Evolutionary conservation across 64 coral and sea anemone species (phyloP).

Genomic region (Dendrophyllia cribrosa): DNA sequence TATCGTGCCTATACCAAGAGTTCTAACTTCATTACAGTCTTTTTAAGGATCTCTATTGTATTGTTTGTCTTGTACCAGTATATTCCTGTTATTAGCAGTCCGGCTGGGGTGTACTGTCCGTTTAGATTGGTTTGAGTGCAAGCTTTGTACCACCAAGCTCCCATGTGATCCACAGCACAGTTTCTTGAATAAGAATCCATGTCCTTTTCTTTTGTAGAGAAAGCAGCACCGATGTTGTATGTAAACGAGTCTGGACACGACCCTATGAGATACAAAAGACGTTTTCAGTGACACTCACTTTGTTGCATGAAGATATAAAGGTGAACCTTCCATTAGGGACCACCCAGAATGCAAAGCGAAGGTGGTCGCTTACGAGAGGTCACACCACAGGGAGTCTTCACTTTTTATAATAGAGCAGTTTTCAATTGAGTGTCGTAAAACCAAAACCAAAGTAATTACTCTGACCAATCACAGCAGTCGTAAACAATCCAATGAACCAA

Average conservation of each 20-base stretch:
- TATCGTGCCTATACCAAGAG: neutral
- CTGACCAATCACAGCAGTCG: too few species aligned
- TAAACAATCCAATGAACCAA: too few species aligned
- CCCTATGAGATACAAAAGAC: neutral
- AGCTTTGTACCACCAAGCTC: constrained; percentile 15
- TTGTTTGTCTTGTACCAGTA: constrained; percentile 6
- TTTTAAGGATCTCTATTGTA: neutral
- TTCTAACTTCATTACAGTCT: neutral
- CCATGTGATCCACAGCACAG: constrained; percentile 6
- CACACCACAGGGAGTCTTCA: too few species aligned
- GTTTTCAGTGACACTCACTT: too few species aligned
- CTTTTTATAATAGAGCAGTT: too few species aligned
- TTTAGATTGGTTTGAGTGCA: constrained; percentile 18
- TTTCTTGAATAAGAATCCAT: neutral
- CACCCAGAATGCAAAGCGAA: too few species aligned
- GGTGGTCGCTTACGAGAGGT: too few species aligned
- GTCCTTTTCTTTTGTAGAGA: constrained; percentile 19
- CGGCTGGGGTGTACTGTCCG: neutral
- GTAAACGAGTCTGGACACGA: neutral
- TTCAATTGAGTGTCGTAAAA: too few species aligned
- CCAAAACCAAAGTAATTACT: too few species aligned
- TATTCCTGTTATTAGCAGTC: neutral
- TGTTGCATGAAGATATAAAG: too few species aligned
- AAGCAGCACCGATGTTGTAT: neutral
- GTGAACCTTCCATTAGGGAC: too few species aligned